Percentiles rank a stretch among this genome's conserved stretches.
Conservation (phyloP, 2,888 invertebrate species). For the Oxycera nigricornis region DNA sequence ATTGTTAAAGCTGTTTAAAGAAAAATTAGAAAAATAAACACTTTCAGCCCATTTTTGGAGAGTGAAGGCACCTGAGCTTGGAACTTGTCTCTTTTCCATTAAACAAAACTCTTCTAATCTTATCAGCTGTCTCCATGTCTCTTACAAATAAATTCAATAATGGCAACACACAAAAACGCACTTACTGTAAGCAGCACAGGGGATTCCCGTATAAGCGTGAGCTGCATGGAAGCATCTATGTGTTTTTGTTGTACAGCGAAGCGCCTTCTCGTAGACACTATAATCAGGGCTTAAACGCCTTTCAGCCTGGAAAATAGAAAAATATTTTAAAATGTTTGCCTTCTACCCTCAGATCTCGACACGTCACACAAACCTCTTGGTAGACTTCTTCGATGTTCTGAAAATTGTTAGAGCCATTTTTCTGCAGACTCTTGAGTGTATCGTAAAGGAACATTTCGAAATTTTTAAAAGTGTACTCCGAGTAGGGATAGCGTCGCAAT, state of each 20-base stretch:
- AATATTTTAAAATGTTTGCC: not conserved
- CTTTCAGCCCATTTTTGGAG: too few species aligned
- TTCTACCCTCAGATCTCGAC: not conserved
- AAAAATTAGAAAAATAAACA: too few species aligned
- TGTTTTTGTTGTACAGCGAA: conserved; percentile 84
- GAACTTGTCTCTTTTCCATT: too few species aligned
- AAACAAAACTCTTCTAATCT: too few species aligned
- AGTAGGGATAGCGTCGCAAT: conserved; percentile 69
- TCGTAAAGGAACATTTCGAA: conserved; percentile 91
- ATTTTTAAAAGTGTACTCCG: conserved; percentile 74
- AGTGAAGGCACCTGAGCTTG: too few species aligned
- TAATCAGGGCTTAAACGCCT: conserved; percentile 62
- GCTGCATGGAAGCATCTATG: conserved; percentile 90
- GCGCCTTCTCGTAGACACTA: conserved; percentile 72
- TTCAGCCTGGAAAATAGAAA: conserved; percentile 57
- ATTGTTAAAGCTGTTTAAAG: too few species aligned
- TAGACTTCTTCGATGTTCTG: conserved; percentile 70
- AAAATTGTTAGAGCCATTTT: conserved; percentile 70
- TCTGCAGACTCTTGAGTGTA: conserved; percentile 79
- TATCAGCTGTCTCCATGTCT: too few species aligned
- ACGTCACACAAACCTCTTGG: conserved; percentile 65
- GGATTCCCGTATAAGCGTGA: conserved; percentile 84
- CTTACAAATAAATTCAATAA: not conserved
- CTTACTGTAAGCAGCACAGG: conserved; percentile 88
- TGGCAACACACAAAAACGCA: conserved; percentile 51